Evolutionary conservation across 2,797 vertebrate species (phyloP).

Genomic region (Naso thynnoides): DNA sequence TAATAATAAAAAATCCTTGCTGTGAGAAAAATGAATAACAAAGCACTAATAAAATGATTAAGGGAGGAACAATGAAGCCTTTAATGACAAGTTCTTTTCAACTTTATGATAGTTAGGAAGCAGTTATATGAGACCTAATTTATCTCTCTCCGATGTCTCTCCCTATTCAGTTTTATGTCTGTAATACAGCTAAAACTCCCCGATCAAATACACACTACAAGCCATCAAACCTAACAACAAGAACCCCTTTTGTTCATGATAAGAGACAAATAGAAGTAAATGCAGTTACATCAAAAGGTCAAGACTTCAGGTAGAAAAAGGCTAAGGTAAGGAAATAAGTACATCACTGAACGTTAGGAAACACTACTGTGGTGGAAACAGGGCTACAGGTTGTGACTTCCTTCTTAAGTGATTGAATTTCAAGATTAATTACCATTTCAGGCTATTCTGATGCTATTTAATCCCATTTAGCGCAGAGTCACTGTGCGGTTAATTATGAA

Average conservation of each 20-base stretch:
- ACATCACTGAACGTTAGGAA: conserved; percentile 33
- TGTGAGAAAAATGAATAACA: conserved; percentile 21
- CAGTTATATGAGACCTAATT: not conserved
- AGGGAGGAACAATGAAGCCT: not conserved
- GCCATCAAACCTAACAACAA: not conserved
- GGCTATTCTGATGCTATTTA: conserved; percentile 41
- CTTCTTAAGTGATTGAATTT: conserved; percentile 52
- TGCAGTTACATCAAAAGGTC: not conserved
- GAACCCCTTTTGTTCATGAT: not conserved
- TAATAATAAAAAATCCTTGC: too few species aligned
- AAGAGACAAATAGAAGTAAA: not conserved
- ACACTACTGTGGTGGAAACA: conserved; percentile 25
- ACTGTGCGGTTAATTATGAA: conserved; percentile 60
- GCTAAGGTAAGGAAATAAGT: conserved; percentile 7
- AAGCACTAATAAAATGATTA: conserved; percentile 17
- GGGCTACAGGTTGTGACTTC: conserved; percentile 27
- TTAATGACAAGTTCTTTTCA: conserved; percentile 3
- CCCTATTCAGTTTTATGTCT: not conserved
- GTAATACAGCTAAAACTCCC: not conserved
- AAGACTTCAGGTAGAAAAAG: conserved; percentile 19
- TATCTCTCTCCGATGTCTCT: not conserved
- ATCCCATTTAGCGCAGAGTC: conserved; percentile 54
- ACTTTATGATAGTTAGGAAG: conserved; percentile 1
- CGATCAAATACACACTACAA: not conserved
- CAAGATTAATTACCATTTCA: conserved; percentile 60